Evolutionary conservation across 2,797 vertebrate species (phyloP).

Genomic region (Sitta carolinensis): DNA sequence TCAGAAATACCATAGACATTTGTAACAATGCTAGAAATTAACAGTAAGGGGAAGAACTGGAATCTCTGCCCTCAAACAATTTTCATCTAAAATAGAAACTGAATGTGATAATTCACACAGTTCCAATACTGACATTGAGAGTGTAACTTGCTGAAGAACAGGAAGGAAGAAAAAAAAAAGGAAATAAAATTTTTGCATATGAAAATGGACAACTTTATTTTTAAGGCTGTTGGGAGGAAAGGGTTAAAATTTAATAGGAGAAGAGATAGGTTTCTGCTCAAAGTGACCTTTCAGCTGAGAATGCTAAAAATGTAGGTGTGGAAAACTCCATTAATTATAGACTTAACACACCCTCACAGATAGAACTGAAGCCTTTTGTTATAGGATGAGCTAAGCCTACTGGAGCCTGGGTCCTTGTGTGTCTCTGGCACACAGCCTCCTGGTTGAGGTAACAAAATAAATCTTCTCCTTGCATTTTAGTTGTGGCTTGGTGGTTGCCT

Average conservation of each 20-base stretch:
- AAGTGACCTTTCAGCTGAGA: neutral
- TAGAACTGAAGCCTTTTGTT: fast-evolving
- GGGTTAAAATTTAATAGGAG: neutral
- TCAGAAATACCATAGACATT: neutral
- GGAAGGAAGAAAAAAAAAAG: neutral
- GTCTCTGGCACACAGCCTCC: neutral
- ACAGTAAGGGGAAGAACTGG: neutral
- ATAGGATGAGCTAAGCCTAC: neutral
- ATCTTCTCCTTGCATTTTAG: neutral
- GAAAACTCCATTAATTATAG: neutral
- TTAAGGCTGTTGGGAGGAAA: neutral
- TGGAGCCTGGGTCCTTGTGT: neutral
- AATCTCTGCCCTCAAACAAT: neutral
- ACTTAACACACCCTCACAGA: neutral
- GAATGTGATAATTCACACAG: neutral
- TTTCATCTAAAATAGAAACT: neutral
- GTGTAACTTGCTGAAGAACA: neutral
- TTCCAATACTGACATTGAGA: neutral
- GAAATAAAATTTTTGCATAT: neutral
- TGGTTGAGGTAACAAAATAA: neutral
- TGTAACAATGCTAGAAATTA: neutral
- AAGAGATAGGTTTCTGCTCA: neutral
- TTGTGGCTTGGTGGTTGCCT: neutral
- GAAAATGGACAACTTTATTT: neutral
- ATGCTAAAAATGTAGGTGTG: neutral